phyloP scores from a whole-genome alignment of 2,888 invertebrate species.

The Tetanocera ferruginea region DNA sequence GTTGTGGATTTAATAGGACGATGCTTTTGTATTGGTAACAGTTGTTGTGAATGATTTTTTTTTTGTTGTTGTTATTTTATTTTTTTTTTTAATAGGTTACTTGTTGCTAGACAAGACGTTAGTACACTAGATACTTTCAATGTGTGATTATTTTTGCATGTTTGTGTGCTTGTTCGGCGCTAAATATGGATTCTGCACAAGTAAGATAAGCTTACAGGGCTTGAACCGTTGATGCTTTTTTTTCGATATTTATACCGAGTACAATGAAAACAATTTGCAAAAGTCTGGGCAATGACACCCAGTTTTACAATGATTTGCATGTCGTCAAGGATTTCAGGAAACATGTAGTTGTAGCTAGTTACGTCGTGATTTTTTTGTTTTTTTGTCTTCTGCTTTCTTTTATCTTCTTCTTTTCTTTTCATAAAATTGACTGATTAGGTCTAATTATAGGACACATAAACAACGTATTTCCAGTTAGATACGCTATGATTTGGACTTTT shows the following conservation, averaged over 20 bases:
- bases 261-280: not conserved
- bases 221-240: not conserved
- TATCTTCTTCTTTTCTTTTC: not conserved
- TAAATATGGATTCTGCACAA: conserved; percentile 4
- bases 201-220: conserved; percentile 16
- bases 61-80: not conserved
- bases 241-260: too few relatives aligned
- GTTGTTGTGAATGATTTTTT: not conserved
- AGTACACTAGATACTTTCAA: not conserved
- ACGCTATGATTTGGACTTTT: too few relatives aligned
- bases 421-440: not conserved
- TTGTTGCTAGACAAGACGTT: not conserved
- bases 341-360: not conserved
- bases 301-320: not conserved
- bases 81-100: not conserved
- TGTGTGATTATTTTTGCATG: not conserved
- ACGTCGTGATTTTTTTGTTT: not conserved
- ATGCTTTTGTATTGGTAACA: not conserved
- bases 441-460: not conserved
- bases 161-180: not conserved
- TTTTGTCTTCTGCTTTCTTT: not conserved
- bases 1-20: not conserved
- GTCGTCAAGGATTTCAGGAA: conserved; percentile 44
- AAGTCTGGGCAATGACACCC: not conserved
- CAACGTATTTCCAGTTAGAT: too few relatives aligned